Evolutionary conservation across 2,888 invertebrate species (phyloP), one percentile per base, ranked within the genome.

Genomic region (Euclidia mi): DNA sequence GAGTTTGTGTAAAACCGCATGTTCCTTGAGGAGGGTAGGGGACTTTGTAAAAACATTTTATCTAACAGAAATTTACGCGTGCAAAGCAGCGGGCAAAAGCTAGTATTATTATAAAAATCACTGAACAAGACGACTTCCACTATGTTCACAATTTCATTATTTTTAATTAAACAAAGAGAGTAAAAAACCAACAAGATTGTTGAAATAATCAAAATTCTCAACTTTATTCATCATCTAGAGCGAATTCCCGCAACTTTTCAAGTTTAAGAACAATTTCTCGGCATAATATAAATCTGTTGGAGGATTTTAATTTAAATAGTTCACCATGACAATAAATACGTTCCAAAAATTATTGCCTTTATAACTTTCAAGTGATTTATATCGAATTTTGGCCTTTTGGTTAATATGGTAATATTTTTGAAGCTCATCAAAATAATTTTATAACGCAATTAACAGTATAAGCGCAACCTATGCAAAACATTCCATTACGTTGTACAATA

Each of bases 291-390:
- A 71, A 68, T 75, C 47, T 37, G 55, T 55, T 52, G 31, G 37
- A 55, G 55, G 56, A 47, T 65, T 75, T 75, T 76, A 72, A 72
- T 72, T 62, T 56, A 71, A 72, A 72, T 72, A 72, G 72, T 72
- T 72, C 1, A 15, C 20, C 29, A 56, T 56, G 42, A 59, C 51
- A 49, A 52, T 56, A 71, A 71, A 42, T 37, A 57, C 63, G 63
- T 49, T 32, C 46, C 11, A 1, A 20, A 38, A 59, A 49, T 55
- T 38, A 69, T 57, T 58, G 46, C 20, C 20, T 1, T 9, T 2
- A 11, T 38, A 38, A 51, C 11, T 14, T 42, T 28, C 11, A 35
- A 3, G n/a, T n/a, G n/a, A n/a, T n/a, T n/a, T n/a, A n/a, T n/a
- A n/a, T n/a, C n/a, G n/a, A n/a, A n/a, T n/a, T n/a, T n/a, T n/a